phyloP scores from a whole-genome alignment of 2,888 invertebrate species.

The Pachymerium ferrugineum region DNA sequence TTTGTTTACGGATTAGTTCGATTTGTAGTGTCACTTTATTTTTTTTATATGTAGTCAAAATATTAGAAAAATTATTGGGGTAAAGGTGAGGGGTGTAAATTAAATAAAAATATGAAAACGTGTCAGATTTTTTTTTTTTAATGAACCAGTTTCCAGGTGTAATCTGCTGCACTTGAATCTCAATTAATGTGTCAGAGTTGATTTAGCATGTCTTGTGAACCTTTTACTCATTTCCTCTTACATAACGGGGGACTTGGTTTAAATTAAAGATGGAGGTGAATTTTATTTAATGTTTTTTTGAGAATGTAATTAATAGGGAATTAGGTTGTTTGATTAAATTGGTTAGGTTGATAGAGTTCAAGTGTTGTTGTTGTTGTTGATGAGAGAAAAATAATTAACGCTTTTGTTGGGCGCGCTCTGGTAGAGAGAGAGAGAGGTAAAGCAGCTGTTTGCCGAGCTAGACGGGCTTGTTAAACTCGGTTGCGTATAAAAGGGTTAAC shows the following conservation, averaged over 20 bases:
- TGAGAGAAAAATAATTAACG: slow-evolving; percentile 19
- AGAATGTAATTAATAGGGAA: not conserved
- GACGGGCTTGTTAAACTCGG: slow-evolving; percentile 2
- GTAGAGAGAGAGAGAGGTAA: not conserved
- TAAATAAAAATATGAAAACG: not conserved
- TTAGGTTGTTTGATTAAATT: not conserved
- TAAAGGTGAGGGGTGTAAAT: not conserved
- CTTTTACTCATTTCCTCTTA: slow-evolving; percentile 1
- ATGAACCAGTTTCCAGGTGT: not conserved
- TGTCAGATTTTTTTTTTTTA: not conserved
- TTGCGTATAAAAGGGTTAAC: slow-evolving; percentile 11
- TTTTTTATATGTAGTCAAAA: not conserved
- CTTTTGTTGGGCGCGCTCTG: not conserved
- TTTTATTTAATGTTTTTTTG: not conserved
- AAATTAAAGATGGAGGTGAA: too few species aligned
- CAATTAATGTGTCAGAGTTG: slow-evolving; percentile 11
- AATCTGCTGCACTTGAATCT: slow-evolving; percentile 6
- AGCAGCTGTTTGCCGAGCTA: not conserved
- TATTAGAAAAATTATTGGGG: not conserved
- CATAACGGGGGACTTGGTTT: not conserved
- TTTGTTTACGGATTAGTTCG: slow-evolving; percentile 6
- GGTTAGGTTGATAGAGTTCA: not conserved
- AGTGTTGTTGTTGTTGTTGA: not conserved
- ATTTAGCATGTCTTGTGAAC: not conserved
- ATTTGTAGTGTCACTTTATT: not conserved